Evolutionary conservation across 1,140 invertebrate species (phyloP).

Genomic region (Panulirus ornatus): DNA sequence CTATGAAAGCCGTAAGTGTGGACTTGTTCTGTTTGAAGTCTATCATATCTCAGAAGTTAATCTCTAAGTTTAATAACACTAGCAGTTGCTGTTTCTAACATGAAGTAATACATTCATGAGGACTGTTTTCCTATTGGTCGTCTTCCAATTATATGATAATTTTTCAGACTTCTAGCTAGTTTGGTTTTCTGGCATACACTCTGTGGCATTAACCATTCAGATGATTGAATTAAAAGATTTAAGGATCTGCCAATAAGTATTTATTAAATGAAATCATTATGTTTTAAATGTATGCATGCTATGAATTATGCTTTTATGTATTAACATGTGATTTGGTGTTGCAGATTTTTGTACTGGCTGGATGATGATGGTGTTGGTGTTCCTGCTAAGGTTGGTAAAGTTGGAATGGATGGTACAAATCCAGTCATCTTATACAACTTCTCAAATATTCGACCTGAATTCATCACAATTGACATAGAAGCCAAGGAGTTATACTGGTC

Average conservation of each 20-base stretch:
- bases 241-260: too few species aligned
- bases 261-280: too few species aligned
- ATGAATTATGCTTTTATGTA: background rate
- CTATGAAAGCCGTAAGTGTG: constrained; percentile 71
- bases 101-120: too few species aligned
- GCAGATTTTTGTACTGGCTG: constrained; percentile 94
- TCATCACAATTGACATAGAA: constrained; percentile 91
- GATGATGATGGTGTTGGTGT: constrained; percentile 96
- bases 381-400: constrained; percentile 92
- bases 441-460: constrained; percentile 83
- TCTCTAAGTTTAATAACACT: too few species aligned
- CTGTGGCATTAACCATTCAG: too few species aligned
- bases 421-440: constrained; percentile 66
- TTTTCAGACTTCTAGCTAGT: too few species aligned
- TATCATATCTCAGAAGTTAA: background rate
- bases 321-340: constrained; percentile 73
- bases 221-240: too few species aligned
- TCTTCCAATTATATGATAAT: too few species aligned
- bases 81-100: too few species aligned
- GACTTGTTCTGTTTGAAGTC: background rate
- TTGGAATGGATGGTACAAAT: constrained; percentile 94
- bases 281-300: too few species aligned
- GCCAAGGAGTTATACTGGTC: constrained; percentile 92
- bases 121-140: too few species aligned
- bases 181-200: too few species aligned